Evolutionary conservation across 2,113 vertebrate species (phyloP).

Genomic region (Amblyornis subalaris): DNA sequence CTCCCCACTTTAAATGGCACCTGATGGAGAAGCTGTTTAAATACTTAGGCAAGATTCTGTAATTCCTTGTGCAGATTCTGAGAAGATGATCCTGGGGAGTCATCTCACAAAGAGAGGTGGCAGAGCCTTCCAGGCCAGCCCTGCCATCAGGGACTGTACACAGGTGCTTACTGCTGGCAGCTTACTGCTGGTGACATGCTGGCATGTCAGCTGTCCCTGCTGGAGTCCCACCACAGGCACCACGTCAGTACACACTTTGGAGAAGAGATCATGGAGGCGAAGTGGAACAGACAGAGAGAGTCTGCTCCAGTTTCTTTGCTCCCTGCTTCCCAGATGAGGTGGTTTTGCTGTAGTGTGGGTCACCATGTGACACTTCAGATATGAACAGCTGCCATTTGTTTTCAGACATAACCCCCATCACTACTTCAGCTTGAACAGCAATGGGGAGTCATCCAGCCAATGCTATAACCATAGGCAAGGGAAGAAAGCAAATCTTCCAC

Average conservation of each 20-base stretch:
- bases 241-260: not conserved
- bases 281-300: not conserved
- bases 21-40: not conserved
- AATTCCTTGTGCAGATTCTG: not conserved
- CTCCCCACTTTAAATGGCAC: not conserved
- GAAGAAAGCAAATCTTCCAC: not conserved
- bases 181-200: rapidly evolving
- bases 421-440: not conserved
- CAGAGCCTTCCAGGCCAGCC: not conserved
- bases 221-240: not conserved
- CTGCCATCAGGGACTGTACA: not conserved
- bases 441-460: not conserved
- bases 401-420: rapidly evolving
- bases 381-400: rapidly evolving
- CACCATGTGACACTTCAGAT: not conserved
- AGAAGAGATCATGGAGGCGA: not conserved
- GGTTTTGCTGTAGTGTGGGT: not conserved
- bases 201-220: rapidly evolving
- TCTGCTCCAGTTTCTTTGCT: not conserved
- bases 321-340: not conserved
- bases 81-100: not conserved
- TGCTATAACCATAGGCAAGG: not conserved
- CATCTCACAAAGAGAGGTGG: not conserved
- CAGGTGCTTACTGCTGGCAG: no score
- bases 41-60: rapidly evolving